Percentiles rank a stretch among this genome's conserved stretches.
Conservation (phyloP, 2,797 vertebrate species). For the Catostomus latipinnis region DNA sequence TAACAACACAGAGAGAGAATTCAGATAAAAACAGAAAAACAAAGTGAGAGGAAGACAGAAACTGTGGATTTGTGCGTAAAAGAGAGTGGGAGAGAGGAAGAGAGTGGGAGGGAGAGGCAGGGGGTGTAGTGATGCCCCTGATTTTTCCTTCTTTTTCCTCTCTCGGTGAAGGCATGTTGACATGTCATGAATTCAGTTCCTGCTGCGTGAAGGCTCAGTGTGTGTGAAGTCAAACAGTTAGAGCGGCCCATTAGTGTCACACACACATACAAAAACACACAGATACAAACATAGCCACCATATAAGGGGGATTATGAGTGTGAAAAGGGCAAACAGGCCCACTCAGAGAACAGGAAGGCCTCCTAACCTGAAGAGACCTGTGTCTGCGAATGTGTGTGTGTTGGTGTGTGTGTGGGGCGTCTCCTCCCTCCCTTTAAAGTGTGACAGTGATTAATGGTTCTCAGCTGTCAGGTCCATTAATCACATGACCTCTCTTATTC, state of each 20-base stretch:
- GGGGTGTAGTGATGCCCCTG: slow-evolving; percentile 42
- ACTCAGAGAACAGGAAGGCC: slow-evolving; percentile 50
- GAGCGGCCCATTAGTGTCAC: slow-evolving; percentile 78
- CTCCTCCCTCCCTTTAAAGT: slow-evolving; percentile 66
- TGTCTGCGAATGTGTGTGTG: slow-evolving; percentile 48
- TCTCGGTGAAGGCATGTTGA: slow-evolving; percentile 68
- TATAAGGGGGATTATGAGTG: slow-evolving; percentile 50
- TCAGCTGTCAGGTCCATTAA: slow-evolving; percentile 81
- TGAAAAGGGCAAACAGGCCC: slow-evolving; percentile 54
- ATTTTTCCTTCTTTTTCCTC: slow-evolving; percentile 65
- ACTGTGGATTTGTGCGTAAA: slow-evolving; percentile 23
- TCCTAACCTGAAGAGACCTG: slow-evolving; percentile 42
- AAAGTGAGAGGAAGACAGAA: slow-evolving; percentile 30
- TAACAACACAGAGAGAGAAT: slow-evolving; percentile 47
- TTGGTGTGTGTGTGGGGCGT: slow-evolving; percentile 42
- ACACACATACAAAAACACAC: slow-evolving; percentile 54
- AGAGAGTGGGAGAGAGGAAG: slow-evolving; percentile 2
- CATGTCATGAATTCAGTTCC: slow-evolving; percentile 76
- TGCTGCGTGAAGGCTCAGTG: slow-evolving; percentile 71
- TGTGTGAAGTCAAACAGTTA: slow-evolving; percentile 72
- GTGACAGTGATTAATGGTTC: slow-evolving; percentile 82
- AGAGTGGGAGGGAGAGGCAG: slow-evolving; percentile 10
- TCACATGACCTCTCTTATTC: slow-evolving; percentile 66
- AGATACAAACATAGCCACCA: slow-evolving; percentile 35
- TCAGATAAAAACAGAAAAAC: slow-evolving; percentile 53